Evolutionary conservation across 2,888 invertebrate genomes (phyloP).

Genomic region (Ormia ochracea): DNA sequence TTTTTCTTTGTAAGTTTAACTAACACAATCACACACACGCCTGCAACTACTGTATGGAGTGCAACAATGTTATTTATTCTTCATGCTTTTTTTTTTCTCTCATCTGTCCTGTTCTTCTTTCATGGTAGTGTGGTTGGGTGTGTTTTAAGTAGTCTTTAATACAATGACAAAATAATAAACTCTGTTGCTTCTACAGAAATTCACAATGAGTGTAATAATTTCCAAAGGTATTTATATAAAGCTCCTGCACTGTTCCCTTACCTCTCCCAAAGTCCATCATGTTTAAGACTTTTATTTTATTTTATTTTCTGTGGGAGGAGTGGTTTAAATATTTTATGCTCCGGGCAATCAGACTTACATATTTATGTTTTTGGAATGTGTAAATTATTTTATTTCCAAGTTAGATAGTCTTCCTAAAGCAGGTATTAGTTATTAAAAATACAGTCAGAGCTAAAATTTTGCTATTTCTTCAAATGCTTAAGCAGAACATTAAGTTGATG

Average conservation of each 20-base stretch:
- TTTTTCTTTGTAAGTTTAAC: neutral
- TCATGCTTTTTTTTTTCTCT: neutral
- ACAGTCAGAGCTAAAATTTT: neutral
- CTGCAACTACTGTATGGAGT: neutral
- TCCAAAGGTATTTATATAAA: constrained; percentile 59
- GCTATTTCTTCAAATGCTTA: neutral
- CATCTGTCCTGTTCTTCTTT: neutral
- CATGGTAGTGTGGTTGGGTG: neutral
- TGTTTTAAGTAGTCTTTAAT: constrained; percentile 41
- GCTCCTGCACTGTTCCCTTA: constrained; percentile 4
- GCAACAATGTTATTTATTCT: constrained; percentile 28
- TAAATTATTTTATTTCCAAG: constrained; percentile 16
- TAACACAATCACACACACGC: neutral
- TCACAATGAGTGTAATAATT: constrained; percentile 58
- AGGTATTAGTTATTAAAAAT: constrained; percentile 12
- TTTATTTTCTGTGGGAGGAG: neutral
- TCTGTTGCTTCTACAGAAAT: constrained; percentile 57
- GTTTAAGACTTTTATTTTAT: neutral
- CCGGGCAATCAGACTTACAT: neutral
- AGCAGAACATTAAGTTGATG: too few species aligned
- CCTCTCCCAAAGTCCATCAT: neutral
- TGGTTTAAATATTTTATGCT: neutral
- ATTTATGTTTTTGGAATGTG: constrained; percentile 3
- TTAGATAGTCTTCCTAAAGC: neutral
- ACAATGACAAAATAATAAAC: constrained; percentile 60